Evolutionary conservation across 2,797 vertebrate genomes (phyloP).

Genomic region (Arnoldichthys spilopterus): DNA sequence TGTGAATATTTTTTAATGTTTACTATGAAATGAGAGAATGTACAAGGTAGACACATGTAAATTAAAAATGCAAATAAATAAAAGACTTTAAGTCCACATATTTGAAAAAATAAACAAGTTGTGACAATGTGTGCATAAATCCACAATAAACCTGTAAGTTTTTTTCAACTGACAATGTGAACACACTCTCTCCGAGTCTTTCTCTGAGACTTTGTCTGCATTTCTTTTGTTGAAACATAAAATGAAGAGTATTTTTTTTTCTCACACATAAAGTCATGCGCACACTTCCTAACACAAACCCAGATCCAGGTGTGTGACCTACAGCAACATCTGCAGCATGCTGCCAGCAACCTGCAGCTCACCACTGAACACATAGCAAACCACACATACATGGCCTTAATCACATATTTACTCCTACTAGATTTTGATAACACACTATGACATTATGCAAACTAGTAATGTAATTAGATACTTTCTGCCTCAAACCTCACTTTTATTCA

Average conservation of each 20-base stretch:
- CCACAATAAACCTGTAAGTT: background rate
- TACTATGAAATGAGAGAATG: too few relatives aligned
- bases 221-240: background rate
- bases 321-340: slow-evolving; percentile 55
- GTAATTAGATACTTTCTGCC: background rate
- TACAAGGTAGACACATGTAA: too few relatives aligned
- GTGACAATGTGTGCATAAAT: background rate
- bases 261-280: background rate
- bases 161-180: background rate
- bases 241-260: background rate
- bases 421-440: slow-evolving; percentile 6
- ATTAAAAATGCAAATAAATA: too few relatives aligned
- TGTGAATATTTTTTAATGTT: too few relatives aligned
- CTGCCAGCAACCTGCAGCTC: slow-evolving; percentile 29
- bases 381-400: slow-evolving; percentile 30
- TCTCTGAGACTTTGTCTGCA: too few relatives aligned
- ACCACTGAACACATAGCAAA: slow-evolving; percentile 23
- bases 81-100: too few relatives aligned
- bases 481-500: too few relatives aligned
- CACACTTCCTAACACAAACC: slow-evolving; percentile 10
- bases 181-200: background rate
- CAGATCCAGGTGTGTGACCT: slow-evolving; percentile 76
- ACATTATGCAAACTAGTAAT: background rate
- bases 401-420: slow-evolving; percentile 4
- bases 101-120: background rate